Evolutionary conservation across 2,888 invertebrate genomes (phyloP).

Genomic region (Drosophila mayaguana): DNA sequence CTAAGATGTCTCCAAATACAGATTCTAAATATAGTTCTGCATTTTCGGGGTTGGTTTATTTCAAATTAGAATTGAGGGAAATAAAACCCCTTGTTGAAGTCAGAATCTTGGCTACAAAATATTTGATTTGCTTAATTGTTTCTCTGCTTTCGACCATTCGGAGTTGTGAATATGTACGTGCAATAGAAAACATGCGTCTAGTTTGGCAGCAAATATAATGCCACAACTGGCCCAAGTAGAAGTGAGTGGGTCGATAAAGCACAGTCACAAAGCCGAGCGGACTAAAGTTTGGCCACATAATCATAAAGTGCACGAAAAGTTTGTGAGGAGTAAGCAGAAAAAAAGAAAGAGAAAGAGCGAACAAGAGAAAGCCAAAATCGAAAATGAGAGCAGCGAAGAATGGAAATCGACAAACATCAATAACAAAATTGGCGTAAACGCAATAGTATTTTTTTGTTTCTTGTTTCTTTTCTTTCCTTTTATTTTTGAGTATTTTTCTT

Average conservation of each 20-base stretch:
- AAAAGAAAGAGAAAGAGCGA: background rate
- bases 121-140: background rate
- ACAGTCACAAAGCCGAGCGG: constrained; percentile 39
- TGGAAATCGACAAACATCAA: constrained; percentile 67
- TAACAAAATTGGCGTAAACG: constrained; percentile 60
- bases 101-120: background rate
- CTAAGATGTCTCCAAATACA: too few relatives aligned
- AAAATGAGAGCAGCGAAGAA: constrained; percentile 22
- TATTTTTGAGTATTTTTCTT: constrained; percentile 17
- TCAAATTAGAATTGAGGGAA: background rate
- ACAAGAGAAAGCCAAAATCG: constrained; percentile 26
- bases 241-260: constrained; percentile 8
- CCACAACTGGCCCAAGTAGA: constrained; percentile 13
- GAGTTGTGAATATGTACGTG: background rate
- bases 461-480: background rate
- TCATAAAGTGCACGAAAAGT: constrained; percentile 71
- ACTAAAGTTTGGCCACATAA: constrained; percentile 65
- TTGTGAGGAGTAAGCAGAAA: constrained; percentile 15
- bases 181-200: constrained; percentile 35
- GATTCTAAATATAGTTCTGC: too few relatives aligned
- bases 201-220: constrained; percentile 39
- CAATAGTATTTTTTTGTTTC: constrained; percentile 36
- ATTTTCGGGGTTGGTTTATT: background rate
- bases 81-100: background rate
- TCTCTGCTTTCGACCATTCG: background rate